phyloP scores from a whole-genome alignment of 2,113 vertebrate genomes.

The Cottus gobio region DNA sequence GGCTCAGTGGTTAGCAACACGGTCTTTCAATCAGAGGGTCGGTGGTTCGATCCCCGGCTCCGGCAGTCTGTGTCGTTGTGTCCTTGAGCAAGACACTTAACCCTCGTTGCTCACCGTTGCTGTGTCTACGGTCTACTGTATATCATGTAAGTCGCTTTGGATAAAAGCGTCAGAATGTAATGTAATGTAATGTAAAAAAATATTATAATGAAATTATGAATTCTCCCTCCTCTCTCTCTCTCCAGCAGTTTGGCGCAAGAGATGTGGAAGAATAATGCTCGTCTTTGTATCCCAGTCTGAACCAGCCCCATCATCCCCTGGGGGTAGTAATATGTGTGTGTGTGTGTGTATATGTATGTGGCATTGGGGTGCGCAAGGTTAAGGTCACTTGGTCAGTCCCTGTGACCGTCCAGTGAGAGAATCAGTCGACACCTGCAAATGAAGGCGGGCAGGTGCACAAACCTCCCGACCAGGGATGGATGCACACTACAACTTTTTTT shows the following conservation, averaged over 20 bases:
- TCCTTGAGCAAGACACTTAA: no score
- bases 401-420: constrained; percentile 82
- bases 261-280: constrained; percentile 75
- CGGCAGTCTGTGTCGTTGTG: no score
- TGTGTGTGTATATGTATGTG: constrained; percentile 51
- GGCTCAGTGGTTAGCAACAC: no score
- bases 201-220: constrained; percentile 41
- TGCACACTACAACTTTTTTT: constrained; percentile 45
- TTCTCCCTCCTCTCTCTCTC: constrained; percentile 22
- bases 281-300: constrained; percentile 73
- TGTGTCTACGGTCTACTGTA: no score
- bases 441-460: constrained; percentile 85
- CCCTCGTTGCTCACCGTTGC: no score
- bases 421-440: constrained; percentile 86
- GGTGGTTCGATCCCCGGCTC: no score
- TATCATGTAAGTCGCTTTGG: no score
- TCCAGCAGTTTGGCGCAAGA: constrained; percentile 45
- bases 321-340: constrained; percentile 40
- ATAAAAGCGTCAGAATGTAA: no score
- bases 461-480: constrained; percentile 64
- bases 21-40: no score
- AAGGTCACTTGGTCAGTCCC: constrained; percentile 86
- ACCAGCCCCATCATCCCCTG: constrained; percentile 50
- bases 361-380: constrained; percentile 77
- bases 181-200: no score